phyloP scores from a whole-genome alignment of 1,140 invertebrate genomes.

The Calephelis nemesis region DNA sequence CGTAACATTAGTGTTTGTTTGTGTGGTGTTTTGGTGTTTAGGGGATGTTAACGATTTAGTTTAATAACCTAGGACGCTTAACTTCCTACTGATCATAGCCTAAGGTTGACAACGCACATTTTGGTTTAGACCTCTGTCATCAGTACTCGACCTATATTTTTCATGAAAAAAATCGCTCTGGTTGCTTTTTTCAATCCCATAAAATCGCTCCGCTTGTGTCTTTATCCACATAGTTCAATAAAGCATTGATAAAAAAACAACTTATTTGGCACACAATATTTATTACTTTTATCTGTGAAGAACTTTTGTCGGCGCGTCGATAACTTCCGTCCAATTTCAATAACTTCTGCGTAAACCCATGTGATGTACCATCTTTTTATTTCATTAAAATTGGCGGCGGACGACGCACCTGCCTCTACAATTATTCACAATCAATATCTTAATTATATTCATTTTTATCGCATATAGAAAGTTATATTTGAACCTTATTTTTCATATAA shows the following conservation, averaged over 20 bases:
- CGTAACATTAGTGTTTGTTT: too few species aligned
- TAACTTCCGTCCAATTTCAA: constrained; percentile 29
- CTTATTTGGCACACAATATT: constrained; percentile 12
- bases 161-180: too few species aligned
- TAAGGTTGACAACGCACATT: too few species aligned
- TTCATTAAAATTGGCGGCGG: constrained; percentile 38
- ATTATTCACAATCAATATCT: constrained; percentile 53
- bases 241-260: constrained; percentile 14
- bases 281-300: constrained; percentile 17
- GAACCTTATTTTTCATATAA: neutral
- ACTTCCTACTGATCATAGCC: too few species aligned
- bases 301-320: constrained; percentile 20
- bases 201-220: neutral
- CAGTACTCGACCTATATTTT: too few species aligned
- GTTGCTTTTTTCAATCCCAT: too few species aligned
- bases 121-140: too few species aligned
- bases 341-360: constrained; percentile 26
- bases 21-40: too few species aligned
- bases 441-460: constrained; percentile 57
- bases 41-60: too few species aligned
- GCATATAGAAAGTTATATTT: constrained; percentile 17
- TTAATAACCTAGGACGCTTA: too few species aligned
- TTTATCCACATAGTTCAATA: neutral
- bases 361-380: constrained; percentile 27
- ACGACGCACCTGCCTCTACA: constrained; percentile 39